Evolutionary conservation across 2,113 vertebrate genomes (phyloP).

Genomic region (Lagenorhynchus albirostris): DNA sequence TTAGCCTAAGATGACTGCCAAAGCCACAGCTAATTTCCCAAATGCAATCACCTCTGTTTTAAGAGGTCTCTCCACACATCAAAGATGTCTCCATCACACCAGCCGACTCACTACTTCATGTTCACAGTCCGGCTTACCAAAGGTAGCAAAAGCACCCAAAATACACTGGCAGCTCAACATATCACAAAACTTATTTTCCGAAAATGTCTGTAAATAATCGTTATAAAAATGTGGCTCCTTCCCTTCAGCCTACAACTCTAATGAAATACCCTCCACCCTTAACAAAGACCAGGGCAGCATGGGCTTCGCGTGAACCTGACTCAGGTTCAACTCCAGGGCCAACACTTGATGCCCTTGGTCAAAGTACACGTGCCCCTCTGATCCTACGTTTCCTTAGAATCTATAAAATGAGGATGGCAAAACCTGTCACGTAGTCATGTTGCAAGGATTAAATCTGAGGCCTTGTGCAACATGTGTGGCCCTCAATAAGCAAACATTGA

Average conservation of each 20-base stretch:
- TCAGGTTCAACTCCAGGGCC: background rate
- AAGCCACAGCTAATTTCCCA: background rate
- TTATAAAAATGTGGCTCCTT: background rate
- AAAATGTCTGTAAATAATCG: background rate
- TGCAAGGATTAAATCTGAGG: background rate
- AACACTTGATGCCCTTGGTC: background rate
- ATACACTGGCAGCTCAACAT: rapidly evolving
- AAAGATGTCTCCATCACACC: background rate
- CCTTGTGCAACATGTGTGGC: rapidly evolving
- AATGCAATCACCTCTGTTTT: background rate
- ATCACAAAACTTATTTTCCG: background rate
- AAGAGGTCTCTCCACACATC: background rate
- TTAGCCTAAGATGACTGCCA: background rate
- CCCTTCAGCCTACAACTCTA: background rate
- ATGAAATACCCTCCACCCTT: background rate
- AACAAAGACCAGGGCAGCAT: background rate
- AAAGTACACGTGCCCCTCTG: background rate
- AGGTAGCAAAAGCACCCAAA: background rate
- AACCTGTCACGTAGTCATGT: background rate
- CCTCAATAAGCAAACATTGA: background rate
- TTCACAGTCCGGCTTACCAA: background rate
- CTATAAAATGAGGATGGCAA: background rate
- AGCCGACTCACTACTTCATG: background rate
- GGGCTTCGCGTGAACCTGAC: no score
- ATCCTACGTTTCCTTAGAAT: background rate